Evolutionary conservation across 2,113 vertebrate species (phyloP).

Genomic region (Chelonoidis abingdonii): DNA sequence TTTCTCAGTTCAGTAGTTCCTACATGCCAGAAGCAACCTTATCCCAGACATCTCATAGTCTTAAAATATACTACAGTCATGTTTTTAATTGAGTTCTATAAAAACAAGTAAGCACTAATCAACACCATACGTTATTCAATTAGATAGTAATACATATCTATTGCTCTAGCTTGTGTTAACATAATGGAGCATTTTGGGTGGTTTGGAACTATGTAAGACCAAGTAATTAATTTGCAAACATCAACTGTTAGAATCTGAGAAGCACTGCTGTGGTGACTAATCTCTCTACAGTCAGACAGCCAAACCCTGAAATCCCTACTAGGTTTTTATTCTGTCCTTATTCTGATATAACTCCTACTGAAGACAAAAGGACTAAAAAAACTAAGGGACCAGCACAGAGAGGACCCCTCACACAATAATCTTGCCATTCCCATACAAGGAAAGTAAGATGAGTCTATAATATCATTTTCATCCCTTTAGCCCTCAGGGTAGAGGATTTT

Average conservation of each 20-base stretch:
- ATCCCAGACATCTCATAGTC: slow-evolving; percentile 46
- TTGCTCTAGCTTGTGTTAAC: slow-evolving; percentile 68
- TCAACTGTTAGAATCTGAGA: slow-evolving; percentile 57
- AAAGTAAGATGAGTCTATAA: background rate
- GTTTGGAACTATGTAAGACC: slow-evolving; percentile 66
- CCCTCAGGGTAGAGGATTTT: background rate
- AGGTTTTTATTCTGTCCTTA: background rate
- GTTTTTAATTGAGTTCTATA: slow-evolving; percentile 73
- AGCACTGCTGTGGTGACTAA: slow-evolving; percentile 17
- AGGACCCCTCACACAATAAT: background rate
- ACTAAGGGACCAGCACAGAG: background rate
- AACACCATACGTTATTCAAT: slow-evolving; percentile 77
- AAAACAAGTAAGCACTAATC: slow-evolving; percentile 73
- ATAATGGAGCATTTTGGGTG: slow-evolving; percentile 63
- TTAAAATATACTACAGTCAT: slow-evolving; percentile 62
- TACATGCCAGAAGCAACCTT: slow-evolving; percentile 19
- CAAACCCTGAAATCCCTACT: background rate
- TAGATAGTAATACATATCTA: slow-evolving; percentile 69
- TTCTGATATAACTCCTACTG: background rate
- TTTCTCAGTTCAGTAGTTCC: slow-evolving; percentile 47
- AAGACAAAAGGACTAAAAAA: background rate
- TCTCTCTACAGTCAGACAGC: background rate
- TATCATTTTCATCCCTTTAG: background rate
- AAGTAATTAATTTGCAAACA: slow-evolving; percentile 74
- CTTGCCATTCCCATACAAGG: background rate